Percentiles rank a stretch among this genome's conserved stretches.
Conservation (phyloP, 2,888 invertebrate species). For the Sesia apiformis region DNA sequence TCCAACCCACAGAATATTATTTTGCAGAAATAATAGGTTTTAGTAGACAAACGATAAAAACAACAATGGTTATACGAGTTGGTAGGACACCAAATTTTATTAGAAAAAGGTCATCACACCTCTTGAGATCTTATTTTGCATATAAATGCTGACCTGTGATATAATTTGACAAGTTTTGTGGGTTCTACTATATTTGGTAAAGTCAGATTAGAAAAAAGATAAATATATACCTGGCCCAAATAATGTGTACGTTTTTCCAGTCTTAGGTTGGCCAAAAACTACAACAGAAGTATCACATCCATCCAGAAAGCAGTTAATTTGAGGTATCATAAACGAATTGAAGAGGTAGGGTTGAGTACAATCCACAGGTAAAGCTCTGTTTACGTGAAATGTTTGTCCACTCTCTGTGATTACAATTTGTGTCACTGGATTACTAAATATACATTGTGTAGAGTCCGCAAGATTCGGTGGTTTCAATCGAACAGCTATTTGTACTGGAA, state of each 20-base stretch:
- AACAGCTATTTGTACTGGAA: conserved; percentile 82
- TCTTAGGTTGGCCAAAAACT: conserved; percentile 78
- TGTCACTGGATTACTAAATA: conserved; percentile 74
- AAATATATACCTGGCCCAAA: conserved; percentile 77
- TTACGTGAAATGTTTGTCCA: conserved; percentile 72
- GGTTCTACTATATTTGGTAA: background rate
- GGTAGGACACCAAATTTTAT: too few relatives aligned
- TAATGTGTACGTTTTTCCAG: conserved; percentile 83
- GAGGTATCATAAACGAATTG: conserved; percentile 77
- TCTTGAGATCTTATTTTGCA: too few relatives aligned
- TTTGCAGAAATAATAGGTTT: too few relatives aligned
- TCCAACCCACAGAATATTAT: too few relatives aligned
- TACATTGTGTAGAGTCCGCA: conserved; percentile 71
- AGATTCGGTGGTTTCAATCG: conserved; percentile 77
- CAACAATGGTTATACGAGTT: background rate
- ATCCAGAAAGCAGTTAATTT: conserved; percentile 79
- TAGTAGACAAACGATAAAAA: background rate
- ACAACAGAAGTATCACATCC: conserved; percentile 85
- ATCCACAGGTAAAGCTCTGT: conserved; percentile 70
- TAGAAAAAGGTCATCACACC: too few relatives aligned
- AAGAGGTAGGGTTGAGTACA: conserved; percentile 79
- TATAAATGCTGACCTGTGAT: too few relatives aligned
- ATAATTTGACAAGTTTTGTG: too few relatives aligned
- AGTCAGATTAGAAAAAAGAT: background rate
- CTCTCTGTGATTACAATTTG: conserved; percentile 76